These are phyloP conservation scores for Stenchaetothrips biformis DNA, from an alignment of 2,888 invertebrate genomes.

Conservation along the genomic window DNA sequence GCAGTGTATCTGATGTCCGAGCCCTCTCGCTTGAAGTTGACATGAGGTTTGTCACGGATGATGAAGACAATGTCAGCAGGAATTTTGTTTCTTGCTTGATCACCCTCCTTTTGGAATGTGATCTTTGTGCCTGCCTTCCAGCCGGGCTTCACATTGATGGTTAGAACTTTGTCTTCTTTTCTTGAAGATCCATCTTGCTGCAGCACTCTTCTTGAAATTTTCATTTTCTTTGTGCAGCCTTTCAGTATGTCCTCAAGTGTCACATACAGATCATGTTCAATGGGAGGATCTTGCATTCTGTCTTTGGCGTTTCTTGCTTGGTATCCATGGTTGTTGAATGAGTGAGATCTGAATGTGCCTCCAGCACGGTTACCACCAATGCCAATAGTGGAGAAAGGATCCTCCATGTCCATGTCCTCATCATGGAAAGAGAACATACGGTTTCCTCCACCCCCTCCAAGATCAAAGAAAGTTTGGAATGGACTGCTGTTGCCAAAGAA, in stretches of 20 bases:
- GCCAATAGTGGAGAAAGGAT: constrained; percentile 66
- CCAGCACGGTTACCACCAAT: constrained; percentile 49
- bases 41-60: constrained; percentile 89
- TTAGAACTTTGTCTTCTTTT: constrained; percentile 90
- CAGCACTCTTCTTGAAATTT: constrained; percentile 87
- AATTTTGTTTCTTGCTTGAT: constrained; percentile 86
- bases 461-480: constrained; percentile 85
- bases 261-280: constrained; percentile 89
- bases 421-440: constrained; percentile 65
- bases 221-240: constrained; percentile 97
- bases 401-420: constrained; percentile 71
- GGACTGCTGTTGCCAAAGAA: constrained; percentile 95
- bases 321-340: constrained; percentile 76
- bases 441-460: constrained; percentile 59
- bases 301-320: constrained; percentile 60
- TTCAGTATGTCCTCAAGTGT: constrained; percentile 87
- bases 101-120: constrained; percentile 95
- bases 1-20: constrained; percentile 86
- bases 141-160: constrained; percentile 92
- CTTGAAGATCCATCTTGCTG: constrained; percentile 76
- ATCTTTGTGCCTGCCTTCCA: constrained; percentile 99
- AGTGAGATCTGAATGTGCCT: constrained; percentile 80
- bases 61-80: constrained; percentile 97
- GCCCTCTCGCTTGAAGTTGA: constrained; percentile 87
- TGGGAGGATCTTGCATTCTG: constrained; percentile 80